Evolutionary conservation across 2,797 vertebrate genomes (phyloP).

Genomic region (Podargus strigoides): DNA sequence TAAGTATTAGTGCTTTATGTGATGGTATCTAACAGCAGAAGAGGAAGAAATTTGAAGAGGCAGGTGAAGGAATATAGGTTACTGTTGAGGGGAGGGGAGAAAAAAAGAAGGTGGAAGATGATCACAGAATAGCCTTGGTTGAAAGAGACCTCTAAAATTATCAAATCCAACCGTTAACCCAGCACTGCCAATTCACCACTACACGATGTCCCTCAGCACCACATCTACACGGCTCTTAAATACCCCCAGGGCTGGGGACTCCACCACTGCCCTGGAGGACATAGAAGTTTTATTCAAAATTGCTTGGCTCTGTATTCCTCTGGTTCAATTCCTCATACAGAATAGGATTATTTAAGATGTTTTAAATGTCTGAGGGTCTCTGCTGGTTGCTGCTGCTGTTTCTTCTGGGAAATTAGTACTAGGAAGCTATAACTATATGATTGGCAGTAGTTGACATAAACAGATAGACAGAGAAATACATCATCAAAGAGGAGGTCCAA

Average conservation of each 20-base stretch:
- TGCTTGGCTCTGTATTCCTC: background rate
- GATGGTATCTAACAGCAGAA: background rate
- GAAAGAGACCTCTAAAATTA: too few species aligned
- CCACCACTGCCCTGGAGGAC: too few species aligned
- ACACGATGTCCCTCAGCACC: too few species aligned
- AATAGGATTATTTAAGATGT: background rate
- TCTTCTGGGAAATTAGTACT: background rate
- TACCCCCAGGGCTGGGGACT: too few species aligned
- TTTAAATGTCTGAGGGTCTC: background rate
- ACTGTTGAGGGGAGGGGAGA: background rate
- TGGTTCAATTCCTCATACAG: background rate
- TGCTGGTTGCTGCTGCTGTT: background rate
- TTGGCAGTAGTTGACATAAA: background rate
- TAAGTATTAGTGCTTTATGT: constrained; percentile 64
- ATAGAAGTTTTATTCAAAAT: background rate
- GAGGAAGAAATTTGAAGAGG: background rate
- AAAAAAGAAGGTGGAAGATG: background rate
- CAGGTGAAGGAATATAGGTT: background rate
- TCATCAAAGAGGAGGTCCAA: background rate
- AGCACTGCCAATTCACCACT: too few species aligned
- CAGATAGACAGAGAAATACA: background rate
- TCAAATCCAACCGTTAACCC: too few species aligned
- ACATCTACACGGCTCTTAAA: too few species aligned
- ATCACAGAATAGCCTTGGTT: too few species aligned
- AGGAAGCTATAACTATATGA: background rate